Base-by-base conservation (phyloP, 2,113 vertebrate species). In the Mus pahari region DNA sequence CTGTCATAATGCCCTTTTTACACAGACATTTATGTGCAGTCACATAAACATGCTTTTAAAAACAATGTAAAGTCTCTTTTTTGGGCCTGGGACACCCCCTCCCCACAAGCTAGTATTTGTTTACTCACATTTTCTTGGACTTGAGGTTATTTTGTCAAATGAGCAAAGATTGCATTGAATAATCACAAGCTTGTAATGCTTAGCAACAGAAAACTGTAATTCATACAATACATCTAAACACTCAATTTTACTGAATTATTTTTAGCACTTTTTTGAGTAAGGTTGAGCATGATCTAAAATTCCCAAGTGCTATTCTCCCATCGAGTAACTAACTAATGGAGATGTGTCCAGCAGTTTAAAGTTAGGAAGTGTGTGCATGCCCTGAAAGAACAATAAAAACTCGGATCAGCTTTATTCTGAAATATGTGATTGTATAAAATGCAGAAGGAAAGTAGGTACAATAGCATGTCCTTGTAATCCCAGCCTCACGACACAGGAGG, bases 11-110 rank as follows among this genome's bases (percentile, higher is more conserved):
- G 97, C 98, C 98, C 98, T 99, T 99, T 99, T 99, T 99, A 98
- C 98, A 98, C 98, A 98, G 96, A 98, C 98, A 98, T 98, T 98
- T 98, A 98, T 98, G 98, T 98, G 98, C 98, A 98, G 98, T 98
- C 98, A 98, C 98, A 99, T 99, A 99, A 99, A 99, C 97, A 98
- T 98, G 98, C 98, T 99, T 99, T 99, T 89, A 97, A 98, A 99
- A 98, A 98, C 94, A 92, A 92, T 96, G 64, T 66, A 96, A 64
- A 96, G 98, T 98, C 97, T 98, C 98, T 98, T 98, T 97, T 98
- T 99, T 98, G 92, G 98, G 95, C 60, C 92, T 86, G 96, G 82
- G 94, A 73, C 91, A 93, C 89, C 71, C 93, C 94, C n/a, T 68
- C 53, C 50, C 7, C 71, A 77, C 81, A 91, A 55, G 22, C 42